A percentile compares a stretch with the other conserved stretches of the same genome.
Evolutionary conservation across 2,797 vertebrate species (phyloP).

Genomic region (Merluccius polli): DNA sequence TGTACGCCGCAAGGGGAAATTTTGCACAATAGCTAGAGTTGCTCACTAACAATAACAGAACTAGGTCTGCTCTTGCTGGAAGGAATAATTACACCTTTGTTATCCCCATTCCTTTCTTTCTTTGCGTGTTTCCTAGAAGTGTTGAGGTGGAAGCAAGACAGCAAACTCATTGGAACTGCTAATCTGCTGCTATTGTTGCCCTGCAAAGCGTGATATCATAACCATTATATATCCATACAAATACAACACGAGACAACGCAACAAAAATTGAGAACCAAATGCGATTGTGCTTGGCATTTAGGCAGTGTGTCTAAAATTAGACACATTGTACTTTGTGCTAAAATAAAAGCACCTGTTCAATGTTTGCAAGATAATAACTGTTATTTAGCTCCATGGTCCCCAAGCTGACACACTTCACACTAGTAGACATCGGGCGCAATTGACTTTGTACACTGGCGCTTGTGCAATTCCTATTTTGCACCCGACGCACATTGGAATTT

Average conservation of each 20-base stretch:
- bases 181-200: neutral
- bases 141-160: neutral
- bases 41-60: neutral
- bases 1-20: conserved; percentile 56
- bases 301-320: neutral
- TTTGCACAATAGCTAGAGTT: conserved; percentile 51
- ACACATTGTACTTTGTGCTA: neutral
- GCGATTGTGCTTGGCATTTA: neutral
- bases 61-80: neutral
- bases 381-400: neutral
- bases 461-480: too few relatives aligned
- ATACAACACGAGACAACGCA: neutral
- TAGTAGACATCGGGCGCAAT: neutral
- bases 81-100: neutral
- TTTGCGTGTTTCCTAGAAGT: neutral
- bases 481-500: too few relatives aligned
- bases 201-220: neutral
- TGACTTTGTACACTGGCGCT: too few relatives aligned
- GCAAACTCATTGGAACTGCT: neutral
- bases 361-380: neutral
- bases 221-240: neutral
- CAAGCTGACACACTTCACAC: neutral
- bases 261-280: neutral
- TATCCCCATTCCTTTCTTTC: neutral
- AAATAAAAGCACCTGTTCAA: neutral